Conservation (phyloP, 30 jellyfish, hydroid and myxozoan genomes). For the Rhopilema esculentum region DNA sequence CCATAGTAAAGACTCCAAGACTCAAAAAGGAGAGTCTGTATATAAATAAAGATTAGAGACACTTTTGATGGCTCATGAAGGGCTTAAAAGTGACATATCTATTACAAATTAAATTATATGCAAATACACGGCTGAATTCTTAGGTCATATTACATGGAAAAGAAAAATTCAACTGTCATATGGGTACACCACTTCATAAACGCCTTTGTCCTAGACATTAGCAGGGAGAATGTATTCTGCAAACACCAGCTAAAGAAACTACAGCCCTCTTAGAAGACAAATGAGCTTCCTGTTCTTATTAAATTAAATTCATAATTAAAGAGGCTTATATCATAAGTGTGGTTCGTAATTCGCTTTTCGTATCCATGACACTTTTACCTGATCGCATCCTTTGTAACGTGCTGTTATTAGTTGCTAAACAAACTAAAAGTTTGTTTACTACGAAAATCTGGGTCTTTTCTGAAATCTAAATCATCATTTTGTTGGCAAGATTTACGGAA, state of each 20-base stretch:
- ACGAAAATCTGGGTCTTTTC: background rate
- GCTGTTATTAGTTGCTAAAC: background rate
- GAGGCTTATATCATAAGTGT: background rate
- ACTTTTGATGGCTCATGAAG: background rate
- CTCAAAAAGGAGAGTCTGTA: background rate
- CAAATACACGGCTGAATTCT: background rate
- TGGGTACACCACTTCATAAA: background rate
- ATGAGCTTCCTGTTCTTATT: background rate
- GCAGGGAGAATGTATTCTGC: background rate
- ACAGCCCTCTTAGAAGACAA: background rate
- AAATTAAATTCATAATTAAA: background rate
- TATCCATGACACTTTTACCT: background rate
- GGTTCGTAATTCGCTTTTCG: background rate
- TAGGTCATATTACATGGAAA: background rate
- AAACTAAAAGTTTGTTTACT: background rate
- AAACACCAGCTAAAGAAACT: background rate
- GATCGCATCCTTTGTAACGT: background rate
- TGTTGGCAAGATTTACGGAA: background rate
- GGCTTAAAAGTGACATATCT: background rate
- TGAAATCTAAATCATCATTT: background rate
- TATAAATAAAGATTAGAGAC: background rate
- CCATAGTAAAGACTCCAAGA: background rate
- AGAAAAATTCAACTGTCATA: background rate
- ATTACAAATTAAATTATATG: background rate
- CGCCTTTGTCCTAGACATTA: background rate